A percentile compares a stretch with the other conserved stretches of the same genome.
phyloP scores from a whole-genome alignment of 2,888 invertebrate species.

The Ecliptopera silaceata region DNA sequence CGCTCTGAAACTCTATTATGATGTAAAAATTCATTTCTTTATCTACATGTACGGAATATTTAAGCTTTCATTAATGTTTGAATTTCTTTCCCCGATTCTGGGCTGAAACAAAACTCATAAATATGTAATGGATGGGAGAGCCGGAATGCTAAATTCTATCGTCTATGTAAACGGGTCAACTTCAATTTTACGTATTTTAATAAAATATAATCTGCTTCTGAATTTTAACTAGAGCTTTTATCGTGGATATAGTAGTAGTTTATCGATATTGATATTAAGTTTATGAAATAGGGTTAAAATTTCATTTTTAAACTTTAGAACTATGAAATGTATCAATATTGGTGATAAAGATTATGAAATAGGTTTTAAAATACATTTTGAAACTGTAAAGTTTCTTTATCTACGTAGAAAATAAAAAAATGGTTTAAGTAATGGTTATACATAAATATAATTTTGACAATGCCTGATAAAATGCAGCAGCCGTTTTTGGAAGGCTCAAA shows the following conservation, averaged over 20 bases:
- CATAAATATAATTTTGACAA: neutral
- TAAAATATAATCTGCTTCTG: conserved; percentile 34
- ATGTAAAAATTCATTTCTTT: conserved; percentile 75
- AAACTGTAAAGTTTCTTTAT: too few relatives aligned
- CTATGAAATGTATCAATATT: too few relatives aligned
- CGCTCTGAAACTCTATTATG: conserved; percentile 53
- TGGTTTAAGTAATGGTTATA: too few relatives aligned
- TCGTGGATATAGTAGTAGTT: too few relatives aligned
- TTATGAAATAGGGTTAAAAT: too few relatives aligned
- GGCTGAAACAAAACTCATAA: conserved; percentile 76
- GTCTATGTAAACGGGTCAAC: conserved; percentile 69
- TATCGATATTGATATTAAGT: too few relatives aligned
- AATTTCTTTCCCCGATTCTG: conserved; percentile 73
- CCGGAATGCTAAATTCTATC: conserved; percentile 66
- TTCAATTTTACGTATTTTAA: conserved; percentile 59
- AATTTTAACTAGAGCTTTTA: neutral
- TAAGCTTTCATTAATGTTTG: conserved; percentile 79
- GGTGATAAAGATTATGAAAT: too few relatives aligned
- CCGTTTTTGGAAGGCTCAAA: conserved; percentile 20
- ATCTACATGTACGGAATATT: conserved; percentile 78
- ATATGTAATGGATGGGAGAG: conserved; percentile 72
- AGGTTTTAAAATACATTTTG: too few relatives aligned
- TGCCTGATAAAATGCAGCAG: neutral
- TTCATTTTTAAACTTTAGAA: too few relatives aligned
- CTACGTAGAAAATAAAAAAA: too few relatives aligned